phyloP scores from a whole-genome alignment of 1,140 invertebrate genomes.

The Drosophila malerkotliana region DNA sequence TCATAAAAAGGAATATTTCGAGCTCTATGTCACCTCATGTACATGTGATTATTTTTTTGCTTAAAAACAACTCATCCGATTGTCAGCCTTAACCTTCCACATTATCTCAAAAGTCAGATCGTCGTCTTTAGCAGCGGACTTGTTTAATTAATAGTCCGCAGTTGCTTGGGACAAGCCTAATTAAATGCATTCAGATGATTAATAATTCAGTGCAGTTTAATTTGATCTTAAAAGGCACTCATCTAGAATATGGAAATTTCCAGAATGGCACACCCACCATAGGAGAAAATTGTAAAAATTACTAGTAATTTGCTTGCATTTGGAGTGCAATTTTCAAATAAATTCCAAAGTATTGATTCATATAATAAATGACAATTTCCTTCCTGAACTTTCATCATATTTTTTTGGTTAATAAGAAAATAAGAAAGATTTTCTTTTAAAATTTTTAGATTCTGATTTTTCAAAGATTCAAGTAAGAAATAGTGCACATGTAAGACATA shows the following conservation, averaged over 20 bases:
- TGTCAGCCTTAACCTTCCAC: constrained; percentile 24
- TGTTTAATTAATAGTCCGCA: constrained; percentile 44
- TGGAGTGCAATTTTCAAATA: background rate
- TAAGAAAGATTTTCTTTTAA: no score
- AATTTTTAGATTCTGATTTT: background rate
- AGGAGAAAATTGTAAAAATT: background rate
- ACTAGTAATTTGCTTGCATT: background rate
- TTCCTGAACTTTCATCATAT: no score
- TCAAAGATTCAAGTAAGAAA: background rate
- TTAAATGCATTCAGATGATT: constrained; percentile 47
- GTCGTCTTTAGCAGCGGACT: constrained; percentile 10
- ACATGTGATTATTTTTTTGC: constrained; percentile 15
- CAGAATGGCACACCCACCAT: constrained; percentile 13
- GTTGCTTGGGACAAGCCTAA: constrained; percentile 19
- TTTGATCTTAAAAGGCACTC: constrained; percentile 28
- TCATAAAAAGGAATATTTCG: constrained; percentile 3
- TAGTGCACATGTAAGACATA: background rate
- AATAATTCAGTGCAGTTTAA: constrained; percentile 44
- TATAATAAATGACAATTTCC: background rate
- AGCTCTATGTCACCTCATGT: background rate
- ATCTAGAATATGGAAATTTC: constrained; percentile 42
- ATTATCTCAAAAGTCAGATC: constrained; percentile 29
- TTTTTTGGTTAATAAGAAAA: no score
- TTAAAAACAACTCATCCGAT: constrained; percentile 16
- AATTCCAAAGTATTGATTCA: background rate